These are phyloP conservation scores for Tringa solitaria DNA, from an alignment of 2,113 vertebrate genomes.

Conservation along the genomic window DNA sequence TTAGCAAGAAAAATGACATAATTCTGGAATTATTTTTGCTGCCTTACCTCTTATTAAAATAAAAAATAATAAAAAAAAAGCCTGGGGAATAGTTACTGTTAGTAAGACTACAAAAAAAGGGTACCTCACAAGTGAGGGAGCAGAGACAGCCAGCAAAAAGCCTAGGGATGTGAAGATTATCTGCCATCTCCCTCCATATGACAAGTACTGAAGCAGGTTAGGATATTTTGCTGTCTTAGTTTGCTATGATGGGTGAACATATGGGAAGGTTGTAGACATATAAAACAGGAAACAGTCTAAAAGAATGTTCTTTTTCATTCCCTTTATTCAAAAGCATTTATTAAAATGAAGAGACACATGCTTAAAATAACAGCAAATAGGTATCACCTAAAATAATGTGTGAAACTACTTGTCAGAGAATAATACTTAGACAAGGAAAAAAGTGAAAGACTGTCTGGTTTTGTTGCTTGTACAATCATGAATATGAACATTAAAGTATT, in stretches of 20 bases:
- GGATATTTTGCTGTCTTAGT: not conserved
- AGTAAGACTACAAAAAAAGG: not conserved
- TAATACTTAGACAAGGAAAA: not conserved
- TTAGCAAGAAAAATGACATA: not conserved
- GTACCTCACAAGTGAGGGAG: rapidly evolving
- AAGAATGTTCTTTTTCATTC: not conserved
- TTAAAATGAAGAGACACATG: not conserved
- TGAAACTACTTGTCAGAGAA: not conserved
- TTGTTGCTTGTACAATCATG: not conserved
- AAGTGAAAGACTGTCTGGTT: not conserved
- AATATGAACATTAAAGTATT: not conserved
- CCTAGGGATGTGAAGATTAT: not conserved
- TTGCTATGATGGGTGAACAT: not conserved
- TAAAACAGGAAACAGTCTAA: not conserved
- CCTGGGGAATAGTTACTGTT: not conserved
- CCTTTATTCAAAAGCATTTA: not conserved
- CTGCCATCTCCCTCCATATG: not conserved
- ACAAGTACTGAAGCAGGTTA: not conserved
- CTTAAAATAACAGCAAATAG: not conserved
- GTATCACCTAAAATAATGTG: not conserved
- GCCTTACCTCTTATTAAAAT: not conserved
- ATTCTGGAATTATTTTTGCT: not conserved
- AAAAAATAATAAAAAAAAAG: no score
- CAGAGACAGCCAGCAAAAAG: not conserved
- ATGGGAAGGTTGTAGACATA: not conserved